Conservation (phyloP, 2,888 invertebrate genomes). For the Leistus spinibarbis region DNA sequence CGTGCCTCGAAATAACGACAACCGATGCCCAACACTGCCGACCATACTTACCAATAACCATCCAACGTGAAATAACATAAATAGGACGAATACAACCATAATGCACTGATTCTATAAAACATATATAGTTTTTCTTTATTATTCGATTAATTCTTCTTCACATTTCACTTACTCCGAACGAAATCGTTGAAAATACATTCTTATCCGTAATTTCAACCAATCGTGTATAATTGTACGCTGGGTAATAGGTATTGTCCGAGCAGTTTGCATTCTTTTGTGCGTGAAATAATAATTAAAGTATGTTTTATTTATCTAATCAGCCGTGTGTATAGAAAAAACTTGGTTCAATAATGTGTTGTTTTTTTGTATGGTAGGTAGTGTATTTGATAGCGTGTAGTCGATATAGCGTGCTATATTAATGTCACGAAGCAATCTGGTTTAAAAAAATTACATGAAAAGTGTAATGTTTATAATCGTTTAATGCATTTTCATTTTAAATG, state of each 20-base stretch:
- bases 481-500: not conserved
- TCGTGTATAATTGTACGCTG: too few relatives aligned
- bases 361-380: not conserved
- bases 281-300: not conserved
- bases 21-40: not conserved
- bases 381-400: not conserved
- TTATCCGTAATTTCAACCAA: too few relatives aligned
- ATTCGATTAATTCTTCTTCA: not conserved
- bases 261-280: not conserved
- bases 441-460: not conserved
- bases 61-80: not conserved
- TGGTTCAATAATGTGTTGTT: not conserved
- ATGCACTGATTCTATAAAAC: not conserved
- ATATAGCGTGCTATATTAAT: not conserved
- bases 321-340: not conserved
- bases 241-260: too few relatives aligned
- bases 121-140: not conserved
- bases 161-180: not conserved
- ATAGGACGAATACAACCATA: not conserved
- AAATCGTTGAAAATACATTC: not conserved
- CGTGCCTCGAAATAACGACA: not conserved
- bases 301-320: not conserved
- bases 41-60: not conserved
- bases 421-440: not conserved
- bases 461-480: not conserved